These are phyloP conservation scores for Sapajus apella DNA, from an alignment of 2,113 vertebrate genomes.

Conservation along the genomic window DNA sequence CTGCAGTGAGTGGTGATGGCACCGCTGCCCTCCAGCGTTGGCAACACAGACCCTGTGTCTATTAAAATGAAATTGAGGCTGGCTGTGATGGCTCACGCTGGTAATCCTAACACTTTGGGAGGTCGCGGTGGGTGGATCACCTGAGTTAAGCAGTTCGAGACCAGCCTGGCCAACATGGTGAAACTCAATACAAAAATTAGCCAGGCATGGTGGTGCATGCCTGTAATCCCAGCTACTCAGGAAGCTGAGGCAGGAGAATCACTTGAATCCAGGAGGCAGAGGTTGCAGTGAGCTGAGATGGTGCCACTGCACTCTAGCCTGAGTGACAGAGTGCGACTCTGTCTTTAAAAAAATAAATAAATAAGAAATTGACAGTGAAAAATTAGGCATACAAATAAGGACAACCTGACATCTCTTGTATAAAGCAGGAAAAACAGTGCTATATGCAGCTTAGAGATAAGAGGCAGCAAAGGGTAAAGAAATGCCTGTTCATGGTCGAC, in stretches of 20 bases:
- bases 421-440: background rate
- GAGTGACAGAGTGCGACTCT: background rate
- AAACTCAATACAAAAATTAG: background rate
- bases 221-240: background rate
- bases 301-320: background rate
- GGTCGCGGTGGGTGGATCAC: background rate
- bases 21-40: background rate
- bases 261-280: background rate
- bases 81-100: background rate
- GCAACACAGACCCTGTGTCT: background rate
- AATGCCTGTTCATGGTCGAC: background rate
- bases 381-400: background rate
- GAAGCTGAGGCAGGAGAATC: background rate
- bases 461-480: rapidly evolving
- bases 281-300: background rate
- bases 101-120: background rate
- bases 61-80: background rate
- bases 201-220: too few species aligned
- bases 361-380: background rate
- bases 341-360: background rate
- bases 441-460: background rate
- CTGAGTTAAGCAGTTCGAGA: background rate
- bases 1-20: background rate
- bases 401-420: background rate
- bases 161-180: background rate